Evolutionary conservation across 2,888 invertebrate genomes (phyloP).

Genomic region (Venustoraphidia nigricollis): DNA sequence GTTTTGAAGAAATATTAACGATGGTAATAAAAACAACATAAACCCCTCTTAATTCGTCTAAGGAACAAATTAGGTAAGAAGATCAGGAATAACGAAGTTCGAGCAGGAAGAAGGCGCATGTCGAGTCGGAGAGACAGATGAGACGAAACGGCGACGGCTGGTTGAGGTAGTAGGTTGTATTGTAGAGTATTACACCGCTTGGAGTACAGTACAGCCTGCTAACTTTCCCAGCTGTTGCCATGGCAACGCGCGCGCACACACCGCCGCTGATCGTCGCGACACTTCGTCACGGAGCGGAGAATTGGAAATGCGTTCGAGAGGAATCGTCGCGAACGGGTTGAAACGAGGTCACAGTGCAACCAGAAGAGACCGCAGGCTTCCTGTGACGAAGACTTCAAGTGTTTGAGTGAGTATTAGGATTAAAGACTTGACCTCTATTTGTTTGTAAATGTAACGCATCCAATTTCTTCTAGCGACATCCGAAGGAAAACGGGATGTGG

Average conservation of each 20-base stretch:
- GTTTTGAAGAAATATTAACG: too few species aligned
- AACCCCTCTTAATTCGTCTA: not conserved
- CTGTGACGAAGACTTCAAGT: too few species aligned
- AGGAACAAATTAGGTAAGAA: too few species aligned
- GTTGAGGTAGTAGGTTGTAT: slow-evolving; percentile 99
- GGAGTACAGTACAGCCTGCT: slow-evolving; percentile 95
- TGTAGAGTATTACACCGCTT: slow-evolving; percentile 83
- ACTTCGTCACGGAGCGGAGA: not conserved
- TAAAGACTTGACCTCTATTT: too few species aligned
- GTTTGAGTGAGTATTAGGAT: too few species aligned
- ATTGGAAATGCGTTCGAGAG: not conserved
- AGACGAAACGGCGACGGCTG: slow-evolving; percentile 35
- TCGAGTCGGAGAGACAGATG: slow-evolving; percentile 6
- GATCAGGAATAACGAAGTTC: too few species aligned
- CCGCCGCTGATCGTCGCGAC: slow-evolving; percentile 20
- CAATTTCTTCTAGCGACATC: too few species aligned
- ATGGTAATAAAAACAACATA: not conserved
- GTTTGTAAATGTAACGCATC: too few species aligned
- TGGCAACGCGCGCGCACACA: slow-evolving; percentile 11
- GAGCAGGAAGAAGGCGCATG: too few species aligned
- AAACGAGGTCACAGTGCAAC: not conserved
- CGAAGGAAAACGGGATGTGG: too few species aligned
- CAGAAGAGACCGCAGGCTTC: too few species aligned
- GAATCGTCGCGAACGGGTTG: slow-evolving; percentile 3
- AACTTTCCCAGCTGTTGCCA: slow-evolving; percentile 67